Base-by-base conservation (phyloP, 2,888 invertebrate species). In the Bruchidius siliquastri region DNA sequence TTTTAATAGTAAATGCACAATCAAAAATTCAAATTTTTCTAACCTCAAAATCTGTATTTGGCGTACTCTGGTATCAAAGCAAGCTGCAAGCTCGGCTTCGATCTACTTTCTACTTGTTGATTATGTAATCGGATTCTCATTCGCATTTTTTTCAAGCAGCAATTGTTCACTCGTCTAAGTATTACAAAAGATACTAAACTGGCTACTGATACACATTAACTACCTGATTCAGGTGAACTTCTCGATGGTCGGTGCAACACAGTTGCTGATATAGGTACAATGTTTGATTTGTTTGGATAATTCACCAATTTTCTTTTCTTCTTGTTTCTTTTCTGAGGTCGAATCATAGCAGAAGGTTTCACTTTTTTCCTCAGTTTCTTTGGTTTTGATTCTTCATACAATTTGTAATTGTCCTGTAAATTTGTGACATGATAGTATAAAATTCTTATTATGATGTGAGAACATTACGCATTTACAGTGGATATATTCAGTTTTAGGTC, bases 381-480 rank as follows among this genome's bases (percentile, higher is more conserved):
- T 84, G 94, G 94, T 86, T 93, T 93, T 71, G 91, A 91, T 86
- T 93, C 93, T 81, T 93, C 93, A 78, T 92, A 90, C 82, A 93
- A 88, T 84, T 93, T 92, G 86, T 94, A 95, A 86, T 95, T 95
- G 83, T 95, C 95, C 93, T 93, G 72, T 21, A 76, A 76, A 72
- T 74, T 49, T 1, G 13, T 49, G 18, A 49, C 49, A 20, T 21
- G 22, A 49, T n/a, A 70, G 32, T 6, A 68, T 49, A 26, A 26
- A 8, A 26, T 26, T 26, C n/a, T n/a, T n/a, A n/a, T n/a, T n/a
- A n/a, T n/a, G n/a, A n/a, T n/a, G n/a, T n/a, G n/a, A n/a, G n/a
- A n/a, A n/a, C n/a, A n/a, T n/a, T n/a, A n/a, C n/a, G n/a, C n/a
- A n/a, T n/a, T n/a, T n/a, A n/a, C n/a, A n/a, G n/a, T n/a, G n/a